Percentiles rank a stretch among this genome's conserved stretches.
phyloP scores from a whole-genome alignment of 2,888 invertebrate genomes.

The Bombylius major region DNA sequence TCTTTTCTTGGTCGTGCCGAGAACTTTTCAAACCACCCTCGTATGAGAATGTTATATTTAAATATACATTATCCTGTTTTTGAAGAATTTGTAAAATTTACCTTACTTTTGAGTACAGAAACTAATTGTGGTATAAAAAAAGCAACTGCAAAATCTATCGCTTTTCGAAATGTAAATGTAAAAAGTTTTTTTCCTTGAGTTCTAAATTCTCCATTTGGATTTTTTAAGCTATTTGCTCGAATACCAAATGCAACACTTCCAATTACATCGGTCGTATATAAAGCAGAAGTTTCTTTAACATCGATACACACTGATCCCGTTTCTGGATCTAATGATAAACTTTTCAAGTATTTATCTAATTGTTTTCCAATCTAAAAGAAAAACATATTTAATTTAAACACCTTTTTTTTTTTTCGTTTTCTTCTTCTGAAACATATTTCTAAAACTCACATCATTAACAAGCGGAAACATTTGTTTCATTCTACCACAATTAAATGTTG shows the following conservation, averaged over 20 bases:
- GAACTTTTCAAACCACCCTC: too few relatives aligned
- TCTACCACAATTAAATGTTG: conserved; percentile 40
- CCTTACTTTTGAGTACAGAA: conserved; percentile 20
- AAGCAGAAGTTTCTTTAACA: conserved; percentile 30
- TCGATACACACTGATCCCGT: conserved; percentile 18
- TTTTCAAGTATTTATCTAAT: conserved; percentile 24
- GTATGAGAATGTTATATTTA: conserved; percentile 17
- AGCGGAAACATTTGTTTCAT: conserved; percentile 37
- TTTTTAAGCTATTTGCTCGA: conserved; percentile 34
- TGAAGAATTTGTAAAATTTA: conserved; percentile 9
- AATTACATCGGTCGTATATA: conserved; percentile 37
- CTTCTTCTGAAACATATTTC: neutral
- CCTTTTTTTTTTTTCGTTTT: neutral
- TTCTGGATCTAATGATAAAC: conserved; percentile 20
- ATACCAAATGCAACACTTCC: conserved; percentile 39
- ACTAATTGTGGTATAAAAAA: conserved; percentile 31
- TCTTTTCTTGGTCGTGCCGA: too few relatives aligned
- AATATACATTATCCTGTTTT: neutral
- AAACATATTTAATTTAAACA: neutral
- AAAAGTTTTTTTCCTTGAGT: conserved; percentile 29
- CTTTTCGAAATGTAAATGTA: conserved; percentile 17
- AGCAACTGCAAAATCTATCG: conserved; percentile 22
- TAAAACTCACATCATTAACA: conserved; percentile 3
- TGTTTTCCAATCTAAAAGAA: conserved; percentile 23
- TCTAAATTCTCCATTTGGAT: conserved; percentile 36